Evolutionary conservation across 2,113 vertebrate species (phyloP), one percentile per base, ranked within the genome.

Genomic region (Scartelaos histophorus): DNA sequence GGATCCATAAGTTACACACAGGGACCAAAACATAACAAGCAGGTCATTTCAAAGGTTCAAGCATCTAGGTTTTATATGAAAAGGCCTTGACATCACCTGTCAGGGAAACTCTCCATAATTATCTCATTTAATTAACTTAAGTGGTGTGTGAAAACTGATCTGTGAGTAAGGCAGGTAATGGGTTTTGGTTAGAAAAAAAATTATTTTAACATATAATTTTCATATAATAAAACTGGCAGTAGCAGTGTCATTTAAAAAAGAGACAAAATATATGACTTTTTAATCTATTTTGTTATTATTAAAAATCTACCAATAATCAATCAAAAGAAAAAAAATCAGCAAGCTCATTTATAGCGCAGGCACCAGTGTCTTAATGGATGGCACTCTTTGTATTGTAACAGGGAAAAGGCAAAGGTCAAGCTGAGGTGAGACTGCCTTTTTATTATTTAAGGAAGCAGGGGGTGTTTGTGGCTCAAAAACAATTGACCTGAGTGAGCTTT

Each of bases 31-130:
- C 67, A 87, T 54, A 89, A 88, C 84, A 88, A 74, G 75, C 80
- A 82, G 65, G 24, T 5, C 34, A 53, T 80, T 81, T 87, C 82
- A 85, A 88, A 82, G 82, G 72, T 75, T 9, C 19, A 65, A 79
- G 78, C 89, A 89, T 84, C 87, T 88, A 86, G 70, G 73, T 87
- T 77, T 60, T 77, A 89, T 87, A 85, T 24, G 72, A 3, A 38
- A 47, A 69, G 74, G 66, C 16, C 71, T 67, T 82, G 47, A 74
- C 74, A 89, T 89, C 78, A 85, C 81, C 82, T 84, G 82, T 74
- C 79, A 64, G 15, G 49, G 54, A 79, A 79, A 58, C 74, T 74
- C 61, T 10, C 62, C 35, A 24, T 12, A 16, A 46, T 66, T 21
- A 73, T 60, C 45, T 13, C 6, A 68, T 67, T 16, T 3, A 5